Base-by-base conservation (phyloP, 2,113 vertebrate species). In the Chlamydotis undulata region DNA sequence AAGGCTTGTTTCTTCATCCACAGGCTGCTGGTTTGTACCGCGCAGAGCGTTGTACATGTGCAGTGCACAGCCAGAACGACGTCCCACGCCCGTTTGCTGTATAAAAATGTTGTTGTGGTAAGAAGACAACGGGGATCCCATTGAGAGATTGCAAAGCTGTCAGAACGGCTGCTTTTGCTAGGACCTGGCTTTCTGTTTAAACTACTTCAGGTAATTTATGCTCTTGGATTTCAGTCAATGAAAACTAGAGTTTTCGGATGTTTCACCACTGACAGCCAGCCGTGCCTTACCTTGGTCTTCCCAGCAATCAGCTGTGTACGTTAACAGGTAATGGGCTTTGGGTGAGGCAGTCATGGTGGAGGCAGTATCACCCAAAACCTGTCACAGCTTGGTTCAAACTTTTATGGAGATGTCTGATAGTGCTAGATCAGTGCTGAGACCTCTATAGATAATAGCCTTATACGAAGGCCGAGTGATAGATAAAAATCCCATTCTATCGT, bases 1-100 rank as follows among this genome's bases (percentile, higher is more conserved):
- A 31, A 77, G 53, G 31, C 41, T 75, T 43, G 8, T 35, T 45
- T 65, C 79, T 57, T 25, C 52, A 19, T 56, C 24, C 35, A 12
- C 43, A 33, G 56, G 74, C 56, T 39, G 3, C 6, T 0, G n/a
- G 37, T 2, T 4, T 65, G 12, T 17, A 5, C 28, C 2, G 1
- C 33, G 3, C 9, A 3, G 35, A 69, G 92, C 63, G 14, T 4
- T n/a, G 63, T 12, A 25, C 39, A 4, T 1, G 35, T 61, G 56
- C 74, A 29, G 49, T 1, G 35, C 56, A 8, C 39, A n/a, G 67
- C 70, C 45, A 29, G 70, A 80, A 9, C 0, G 0, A 25, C 10
- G 68, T 37, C 74, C 49, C 45, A 13, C 3, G 0, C 56, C 63
- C 2, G 0, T 39, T 4, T 3, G n/a, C 57, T 33, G 2, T 7